These are phyloP conservation scores for Tonatia bakeri DNA, from an alignment of 2,113 vertebrate species.

Conservation along the genomic window DNA sequence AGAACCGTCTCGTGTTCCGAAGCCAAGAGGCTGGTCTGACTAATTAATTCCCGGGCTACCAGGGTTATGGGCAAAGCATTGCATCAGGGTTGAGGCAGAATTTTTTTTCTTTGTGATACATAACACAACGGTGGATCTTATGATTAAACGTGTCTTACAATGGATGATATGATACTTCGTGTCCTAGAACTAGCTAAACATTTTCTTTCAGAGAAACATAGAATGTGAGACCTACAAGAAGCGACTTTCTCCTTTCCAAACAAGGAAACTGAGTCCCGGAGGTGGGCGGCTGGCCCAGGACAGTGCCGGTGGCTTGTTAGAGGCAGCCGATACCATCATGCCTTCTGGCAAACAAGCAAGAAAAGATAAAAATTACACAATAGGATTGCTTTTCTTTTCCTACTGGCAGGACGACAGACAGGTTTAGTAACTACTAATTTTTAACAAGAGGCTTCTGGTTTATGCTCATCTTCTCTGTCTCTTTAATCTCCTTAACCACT, in stretches of 20 bases:
- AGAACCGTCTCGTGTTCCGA: not conserved
- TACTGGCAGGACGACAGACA: not conserved
- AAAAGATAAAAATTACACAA: slow-evolving; percentile 52
- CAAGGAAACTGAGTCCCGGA: not conserved
- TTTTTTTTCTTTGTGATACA: not conserved
- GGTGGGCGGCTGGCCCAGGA: not conserved
- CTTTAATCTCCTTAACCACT: not conserved
- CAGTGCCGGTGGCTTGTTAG: not conserved
- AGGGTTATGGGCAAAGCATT: not conserved
- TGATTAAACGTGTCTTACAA: not conserved
- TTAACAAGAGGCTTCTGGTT: slow-evolving; percentile 1
- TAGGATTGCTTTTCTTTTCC: not conserved
- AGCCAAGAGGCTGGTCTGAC: not conserved
- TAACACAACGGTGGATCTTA: not conserved
- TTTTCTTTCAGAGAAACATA: slow-evolving; percentile 20
- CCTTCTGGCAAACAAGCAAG: slow-evolving; percentile 15
- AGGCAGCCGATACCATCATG: not conserved
- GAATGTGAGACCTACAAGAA: not conserved
- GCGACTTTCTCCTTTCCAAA: not conserved
- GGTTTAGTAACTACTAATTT: slow-evolving; percentile 16
- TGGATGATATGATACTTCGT: not conserved
- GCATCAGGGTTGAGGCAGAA: not conserved
- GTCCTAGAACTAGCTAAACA: not conserved
- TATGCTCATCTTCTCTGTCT: not conserved
- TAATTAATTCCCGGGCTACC: not conserved